These are phyloP conservation scores for Aporophyla lueneburgensis DNA, from an alignment of 2,888 invertebrate species.

Conservation along the genomic window DNA sequence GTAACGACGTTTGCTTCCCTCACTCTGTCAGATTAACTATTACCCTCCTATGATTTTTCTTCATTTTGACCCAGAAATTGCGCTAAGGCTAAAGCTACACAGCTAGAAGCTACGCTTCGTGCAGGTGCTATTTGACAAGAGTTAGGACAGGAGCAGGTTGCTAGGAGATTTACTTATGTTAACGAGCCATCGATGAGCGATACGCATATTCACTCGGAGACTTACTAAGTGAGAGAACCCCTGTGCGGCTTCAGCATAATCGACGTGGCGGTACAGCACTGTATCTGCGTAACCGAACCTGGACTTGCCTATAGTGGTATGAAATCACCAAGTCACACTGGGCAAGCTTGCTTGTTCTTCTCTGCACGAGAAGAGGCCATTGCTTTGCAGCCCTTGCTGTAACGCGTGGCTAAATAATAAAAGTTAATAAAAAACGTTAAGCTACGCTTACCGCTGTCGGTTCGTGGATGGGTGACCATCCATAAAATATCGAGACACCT, in stretches of 20 bases:
- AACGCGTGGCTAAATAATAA: no score
- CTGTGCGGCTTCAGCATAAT: background rate
- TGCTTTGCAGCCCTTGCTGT: background rate
- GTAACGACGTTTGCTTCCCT: background rate
- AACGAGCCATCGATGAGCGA: background rate
- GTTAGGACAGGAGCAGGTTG: background rate
- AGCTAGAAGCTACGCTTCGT: background rate
- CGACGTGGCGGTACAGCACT: background rate
- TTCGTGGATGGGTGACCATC: no score
- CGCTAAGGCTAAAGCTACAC: background rate
- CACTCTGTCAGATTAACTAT: background rate
- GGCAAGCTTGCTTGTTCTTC: background rate
- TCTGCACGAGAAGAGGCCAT: background rate
- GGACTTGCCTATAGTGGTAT: background rate
- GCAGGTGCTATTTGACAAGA: background rate
- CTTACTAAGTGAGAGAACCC: background rate
- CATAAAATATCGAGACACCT: no score
- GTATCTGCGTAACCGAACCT: background rate
- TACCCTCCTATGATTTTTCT: background rate
- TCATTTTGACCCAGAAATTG: background rate
- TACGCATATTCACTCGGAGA: background rate
- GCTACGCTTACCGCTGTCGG: no score
- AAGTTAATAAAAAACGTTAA: no score
- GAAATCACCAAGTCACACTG: background rate
- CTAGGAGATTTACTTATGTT: no score